Evolutionary conservation across 2,888 invertebrate genomes (phyloP), one percentile per base, ranked within the genome.

Genomic region (Pilophorus perplexus): DNA sequence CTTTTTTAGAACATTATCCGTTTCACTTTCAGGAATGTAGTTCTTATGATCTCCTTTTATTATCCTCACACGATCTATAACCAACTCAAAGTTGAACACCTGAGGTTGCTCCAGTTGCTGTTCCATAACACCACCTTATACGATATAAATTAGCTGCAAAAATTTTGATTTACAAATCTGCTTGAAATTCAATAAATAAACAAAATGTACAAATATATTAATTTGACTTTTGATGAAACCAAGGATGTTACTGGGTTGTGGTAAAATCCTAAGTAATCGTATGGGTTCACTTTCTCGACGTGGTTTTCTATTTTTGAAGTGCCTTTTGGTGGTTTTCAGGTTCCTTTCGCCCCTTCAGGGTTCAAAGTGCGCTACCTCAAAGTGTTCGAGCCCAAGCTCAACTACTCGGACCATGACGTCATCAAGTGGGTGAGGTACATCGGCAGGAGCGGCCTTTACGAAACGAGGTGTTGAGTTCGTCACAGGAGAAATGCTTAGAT

Each of bases 361-460:
- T 97, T 99, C 78, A 99, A 99, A 84, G 99, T 99, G 67, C 90
- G 99, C 40, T 99, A 99, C 79, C 81, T 99, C 75, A 99, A 99
- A 79, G 99, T 99, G 70, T 99, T 99, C 75, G 99, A 99, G 79
- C 93, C 98, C 0, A 99, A 99, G 78, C 83, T 99, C 74, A 99
- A 99, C 82, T 99, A 99, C 80, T 98, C 97, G 1, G 99, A 99
- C 80, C 98, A 99, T 75, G 99, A 99, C 78, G 99, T 99, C 72
- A 98, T 99, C 77, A 99, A 99, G 87, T 99, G 99, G 99, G 99
- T 99, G 71, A 86, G 99, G 27, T 99, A 99, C 80, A 99, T 99
- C 76, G 99, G 99, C 48, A 88, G 97, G 75, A 98, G 97, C 77
- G 99, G 99, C 66, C 85, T 99, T 46, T 99, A 99, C 78, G 99